Conservation (phyloP, 2,797 vertebrate species). For the Scolopax bukidnonensis region DNA sequence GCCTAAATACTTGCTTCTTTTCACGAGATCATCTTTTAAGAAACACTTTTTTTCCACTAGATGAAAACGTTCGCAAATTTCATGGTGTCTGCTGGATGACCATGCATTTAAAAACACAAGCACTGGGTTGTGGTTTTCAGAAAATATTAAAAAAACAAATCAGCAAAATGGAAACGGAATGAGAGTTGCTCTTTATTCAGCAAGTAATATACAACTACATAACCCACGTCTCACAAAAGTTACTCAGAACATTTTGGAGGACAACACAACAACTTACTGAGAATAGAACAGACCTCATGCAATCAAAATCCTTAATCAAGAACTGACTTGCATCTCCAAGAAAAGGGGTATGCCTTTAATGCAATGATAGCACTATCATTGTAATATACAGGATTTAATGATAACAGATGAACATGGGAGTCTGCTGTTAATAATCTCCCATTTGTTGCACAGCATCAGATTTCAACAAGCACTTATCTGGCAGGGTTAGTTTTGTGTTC, state of each 20-base stretch:
- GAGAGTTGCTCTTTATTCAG: neutral
- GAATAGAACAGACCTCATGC: conserved; percentile 62
- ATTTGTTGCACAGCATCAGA: conserved; percentile 85
- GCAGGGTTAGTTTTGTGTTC: conserved; percentile 22
- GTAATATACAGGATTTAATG: conserved; percentile 84
- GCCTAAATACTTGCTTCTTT: neutral
- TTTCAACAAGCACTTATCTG: conserved; percentile 79
- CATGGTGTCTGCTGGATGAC: neutral
- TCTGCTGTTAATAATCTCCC: conserved; percentile 88
- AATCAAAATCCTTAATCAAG: conserved; percentile 77
- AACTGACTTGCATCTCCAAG: conserved; percentile 75
- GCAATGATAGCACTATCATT: conserved; percentile 82
- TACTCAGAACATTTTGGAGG: conserved; percentile 62
- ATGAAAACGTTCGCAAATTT: neutral
- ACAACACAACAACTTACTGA: conserved; percentile 74
- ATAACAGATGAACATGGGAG: conserved; percentile 83
- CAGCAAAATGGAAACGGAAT: neutral
- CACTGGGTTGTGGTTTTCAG: neutral
- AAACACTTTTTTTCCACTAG: neutral
- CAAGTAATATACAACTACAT: neutral
- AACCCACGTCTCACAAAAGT: neutral
- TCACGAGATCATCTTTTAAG: neutral
- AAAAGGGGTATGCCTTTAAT: conserved; percentile 79
- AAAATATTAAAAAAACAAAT: neutral
- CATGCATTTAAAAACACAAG: neutral